Evolutionary conservation across 1,140 invertebrate species (phyloP).

Genomic region (Hyles euphorbiae): DNA sequence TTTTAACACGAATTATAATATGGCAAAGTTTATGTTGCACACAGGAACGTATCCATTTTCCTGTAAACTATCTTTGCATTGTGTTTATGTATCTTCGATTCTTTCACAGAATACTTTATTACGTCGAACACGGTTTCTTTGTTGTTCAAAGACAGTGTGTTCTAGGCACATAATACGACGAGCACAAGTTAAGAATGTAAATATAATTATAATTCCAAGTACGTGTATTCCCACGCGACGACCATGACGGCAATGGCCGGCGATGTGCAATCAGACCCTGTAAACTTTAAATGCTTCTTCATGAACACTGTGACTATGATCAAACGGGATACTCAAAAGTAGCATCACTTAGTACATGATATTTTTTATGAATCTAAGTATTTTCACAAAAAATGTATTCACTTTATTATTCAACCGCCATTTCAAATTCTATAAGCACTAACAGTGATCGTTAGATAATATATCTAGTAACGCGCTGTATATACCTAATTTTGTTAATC

Average conservation of each 20-base stretch:
- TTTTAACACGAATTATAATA: too few relatives aligned
- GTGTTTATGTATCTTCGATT: slow-evolving; percentile 20
- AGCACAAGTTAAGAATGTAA: slow-evolving; percentile 25
- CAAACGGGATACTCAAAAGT: slow-evolving; percentile 4
- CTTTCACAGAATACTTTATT: slow-evolving; percentile 23
- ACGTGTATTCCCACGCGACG: slow-evolving; percentile 38
- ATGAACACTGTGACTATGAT: not conserved
- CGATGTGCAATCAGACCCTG: slow-evolving; percentile 11
- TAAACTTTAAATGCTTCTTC: slow-evolving; percentile 3
- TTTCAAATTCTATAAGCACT: too few relatives aligned
- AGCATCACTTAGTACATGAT: not conserved
- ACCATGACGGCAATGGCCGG: slow-evolving; percentile 20
- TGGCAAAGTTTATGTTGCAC: not conserved
- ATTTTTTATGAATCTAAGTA: slow-evolving; percentile 1
- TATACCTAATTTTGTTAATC: too few relatives aligned
- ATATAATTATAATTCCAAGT: slow-evolving; percentile 39
- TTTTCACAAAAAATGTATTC: not conserved
- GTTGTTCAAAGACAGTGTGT: slow-evolving; percentile 26
- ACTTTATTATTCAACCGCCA: too few relatives aligned
- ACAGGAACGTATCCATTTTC: slow-evolving; percentile 18
- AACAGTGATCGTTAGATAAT: too few relatives aligned
- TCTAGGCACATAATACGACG: slow-evolving; percentile 25
- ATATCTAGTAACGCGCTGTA: too few relatives aligned
- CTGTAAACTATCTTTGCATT: slow-evolving; percentile 20
- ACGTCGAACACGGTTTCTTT: slow-evolving; percentile 19